Evolutionary conservation across 1,140 invertebrate species (phyloP).

Genomic region (Drosophila asahinai): DNA sequence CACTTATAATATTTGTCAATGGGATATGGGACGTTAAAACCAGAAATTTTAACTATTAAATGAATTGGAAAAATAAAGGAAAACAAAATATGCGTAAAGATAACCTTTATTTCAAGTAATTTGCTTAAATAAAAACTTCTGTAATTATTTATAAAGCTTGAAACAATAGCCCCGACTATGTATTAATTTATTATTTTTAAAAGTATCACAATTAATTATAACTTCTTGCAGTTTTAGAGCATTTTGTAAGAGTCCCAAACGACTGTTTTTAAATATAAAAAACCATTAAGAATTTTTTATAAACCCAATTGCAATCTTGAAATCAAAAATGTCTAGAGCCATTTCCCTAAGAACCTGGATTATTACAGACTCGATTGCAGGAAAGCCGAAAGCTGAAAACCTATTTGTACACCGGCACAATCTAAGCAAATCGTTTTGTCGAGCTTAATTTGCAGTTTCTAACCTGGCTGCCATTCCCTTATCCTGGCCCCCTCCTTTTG

Average conservation of each 20-base stretch:
- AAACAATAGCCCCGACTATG: too few species aligned
- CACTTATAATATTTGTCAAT: background rate
- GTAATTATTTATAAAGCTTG: too few species aligned
- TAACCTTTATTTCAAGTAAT: too few species aligned
- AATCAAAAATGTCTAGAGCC: background rate
- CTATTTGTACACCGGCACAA: conserved; percentile 44
- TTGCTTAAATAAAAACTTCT: too few species aligned
- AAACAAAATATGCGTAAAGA: background rate
- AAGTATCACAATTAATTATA: too few species aligned
- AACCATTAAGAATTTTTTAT: too few species aligned
- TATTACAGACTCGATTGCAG: conserved; percentile 13
- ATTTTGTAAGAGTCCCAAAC: too few species aligned
- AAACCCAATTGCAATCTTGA: background rate
- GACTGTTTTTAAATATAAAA: too few species aligned
- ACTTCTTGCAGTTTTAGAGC: too few species aligned
- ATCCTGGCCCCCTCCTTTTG: too few species aligned
- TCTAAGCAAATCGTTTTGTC: conserved; percentile 54
- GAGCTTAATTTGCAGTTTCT: conserved; percentile 50
- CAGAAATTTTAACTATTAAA: background rate
- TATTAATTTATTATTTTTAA: too few species aligned
- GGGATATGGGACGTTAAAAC: background rate
- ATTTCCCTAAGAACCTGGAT: conserved; percentile 7
- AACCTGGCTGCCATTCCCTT: conserved; percentile 10
- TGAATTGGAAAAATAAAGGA: background rate
- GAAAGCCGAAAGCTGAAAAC: conserved; percentile 4